Evolutionary conservation across 2,888 invertebrate genomes (phyloP), one percentile per base, ranked within the genome.

Genomic region (Gisinianus flammeolus): DNA sequence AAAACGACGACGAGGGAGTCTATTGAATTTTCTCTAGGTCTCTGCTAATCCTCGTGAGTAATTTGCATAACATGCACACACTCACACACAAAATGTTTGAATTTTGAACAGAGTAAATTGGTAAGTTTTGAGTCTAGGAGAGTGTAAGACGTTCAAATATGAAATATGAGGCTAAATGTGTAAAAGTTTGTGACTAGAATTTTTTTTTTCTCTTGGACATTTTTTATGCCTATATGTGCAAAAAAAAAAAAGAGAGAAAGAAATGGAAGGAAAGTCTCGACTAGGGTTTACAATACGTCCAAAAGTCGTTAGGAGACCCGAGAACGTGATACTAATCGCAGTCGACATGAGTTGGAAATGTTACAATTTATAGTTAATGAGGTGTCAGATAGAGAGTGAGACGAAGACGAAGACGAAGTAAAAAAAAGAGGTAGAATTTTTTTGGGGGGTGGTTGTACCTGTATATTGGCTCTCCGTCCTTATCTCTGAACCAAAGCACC

Each of bases 401-500:
- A n/a, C n/a, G n/a, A n/a, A n/a, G n/a, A n/a, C n/a, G n/a, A n/a
- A n/a, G n/a, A n/a, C n/a, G n/a, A n/a, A n/a, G n/a, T n/a, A n/a
- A n/a, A n/a, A n/a, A n/a, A n/a, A 24, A 58, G n/a, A 58, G 62
- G 6, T 26, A 64, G 31, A n/a, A 67, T 28, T 12, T 67, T 30
- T 68, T 6, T 28, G 64, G 22, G 4, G 64, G n/a, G n/a, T 64
- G 24, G 19, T 33, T 44, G 44, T 66, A 74, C 74, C 74, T 74
- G 74, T 74, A 74, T 83, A 95, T 89, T 58, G 94, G 94, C 85
- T 94, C 94, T 30, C 92, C 92, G 85, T 92, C 93, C 68, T 92
- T 91, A 87, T 94, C 94, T 86, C 93, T 93, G 88, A 94, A 95
- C 95, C 95, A 95, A 54, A 95, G 90, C 83, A 95, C 94, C 94